A percentile compares a stretch with the other conserved stretches of the same genome.
Evolutionary conservation across 2,888 invertebrate genomes (phyloP).

Genomic region (Morpho helenor): DNA sequence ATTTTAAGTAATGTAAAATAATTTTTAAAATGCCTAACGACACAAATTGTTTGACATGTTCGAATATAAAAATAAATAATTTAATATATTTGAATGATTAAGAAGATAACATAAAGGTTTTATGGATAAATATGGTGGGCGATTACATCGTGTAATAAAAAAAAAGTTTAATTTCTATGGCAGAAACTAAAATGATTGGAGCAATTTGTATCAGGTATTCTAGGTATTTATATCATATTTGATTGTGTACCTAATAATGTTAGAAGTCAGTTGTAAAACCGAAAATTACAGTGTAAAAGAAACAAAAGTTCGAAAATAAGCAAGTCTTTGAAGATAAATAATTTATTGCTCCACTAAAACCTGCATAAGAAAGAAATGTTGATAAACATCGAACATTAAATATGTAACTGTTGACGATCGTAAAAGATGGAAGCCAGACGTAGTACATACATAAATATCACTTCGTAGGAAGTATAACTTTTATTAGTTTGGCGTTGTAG

Average conservation of each 20-base stretch:
- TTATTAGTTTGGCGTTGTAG: conserved; percentile 59
- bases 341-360: conserved; percentile 75
- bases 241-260: conserved; percentile 52
- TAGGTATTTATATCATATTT: conserved; percentile 14
- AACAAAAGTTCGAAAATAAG: conserved; percentile 76
- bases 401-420: conserved; percentile 78
- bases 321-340: conserved; percentile 76
- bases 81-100: no score
- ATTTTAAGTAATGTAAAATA: no score
- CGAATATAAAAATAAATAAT: no score
- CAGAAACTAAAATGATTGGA: no score
- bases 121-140: no score
- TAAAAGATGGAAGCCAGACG: conserved; percentile 73
- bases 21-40: no score
- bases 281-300: conserved; percentile 48
- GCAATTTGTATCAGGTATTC: conserved; percentile 11
- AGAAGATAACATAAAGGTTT: no score
- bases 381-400: conserved; percentile 79
- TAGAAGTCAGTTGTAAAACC: conserved; percentile 53
- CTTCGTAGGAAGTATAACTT: conserved; percentile 64
- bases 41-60: no score
- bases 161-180: no score
- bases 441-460: conserved; percentile 65
- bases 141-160: no score
- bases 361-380: conserved; percentile 78